These are phyloP conservation scores for Plagiodera versicolora DNA, from an alignment of 2,888 invertebrate genomes.

Conservation along the genomic window DNA sequence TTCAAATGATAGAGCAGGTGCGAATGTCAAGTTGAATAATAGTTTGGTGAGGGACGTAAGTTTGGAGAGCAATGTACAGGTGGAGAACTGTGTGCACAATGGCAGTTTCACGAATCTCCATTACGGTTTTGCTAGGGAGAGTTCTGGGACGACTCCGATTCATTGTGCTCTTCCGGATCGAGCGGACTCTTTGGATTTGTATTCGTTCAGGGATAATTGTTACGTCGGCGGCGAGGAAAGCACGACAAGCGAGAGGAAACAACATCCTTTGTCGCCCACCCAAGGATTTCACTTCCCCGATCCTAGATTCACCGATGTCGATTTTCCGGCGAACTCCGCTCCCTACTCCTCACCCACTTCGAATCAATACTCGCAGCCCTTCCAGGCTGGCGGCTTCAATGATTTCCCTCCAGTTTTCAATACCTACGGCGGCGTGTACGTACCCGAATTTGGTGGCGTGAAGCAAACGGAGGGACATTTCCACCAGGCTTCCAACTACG, in stretches of 20 bases:
- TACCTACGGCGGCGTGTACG: slow-evolving; percentile 54
- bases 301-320: slow-evolving; percentile 48
- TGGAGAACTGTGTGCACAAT: slow-evolving; percentile 66
- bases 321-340: slow-evolving; percentile 41
- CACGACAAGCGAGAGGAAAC: slow-evolving; percentile 37
- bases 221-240: slow-evolving; percentile 61
- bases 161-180: slow-evolving; percentile 55
- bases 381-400: slow-evolving; percentile 44
- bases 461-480: slow-evolving; percentile 45
- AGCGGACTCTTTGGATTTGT: slow-evolving; percentile 64
- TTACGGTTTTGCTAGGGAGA: slow-evolving; percentile 61
- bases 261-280: slow-evolving; percentile 47
- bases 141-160: slow-evolving; percentile 47
- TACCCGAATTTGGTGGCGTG: slow-evolving; percentile 41
- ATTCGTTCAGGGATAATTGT: slow-evolving; percentile 64
- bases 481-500: slow-evolving; percentile 54
- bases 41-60: slow-evolving; percentile 59
- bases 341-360: slow-evolving; percentile 40
- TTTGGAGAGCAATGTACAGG: slow-evolving; percentile 61
- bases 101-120: slow-evolving; percentile 71
- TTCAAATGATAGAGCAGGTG: slow-evolving; percentile 25
- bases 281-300: slow-evolving; percentile 52
- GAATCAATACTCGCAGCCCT: slow-evolving; percentile 48
- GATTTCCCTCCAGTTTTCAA: slow-evolving; percentile 55
- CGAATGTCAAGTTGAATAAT: slow-evolving; percentile 49